Evolutionary conservation across 2,888 invertebrate genomes (phyloP).

Genomic region (Deilephila elpenor): DNA sequence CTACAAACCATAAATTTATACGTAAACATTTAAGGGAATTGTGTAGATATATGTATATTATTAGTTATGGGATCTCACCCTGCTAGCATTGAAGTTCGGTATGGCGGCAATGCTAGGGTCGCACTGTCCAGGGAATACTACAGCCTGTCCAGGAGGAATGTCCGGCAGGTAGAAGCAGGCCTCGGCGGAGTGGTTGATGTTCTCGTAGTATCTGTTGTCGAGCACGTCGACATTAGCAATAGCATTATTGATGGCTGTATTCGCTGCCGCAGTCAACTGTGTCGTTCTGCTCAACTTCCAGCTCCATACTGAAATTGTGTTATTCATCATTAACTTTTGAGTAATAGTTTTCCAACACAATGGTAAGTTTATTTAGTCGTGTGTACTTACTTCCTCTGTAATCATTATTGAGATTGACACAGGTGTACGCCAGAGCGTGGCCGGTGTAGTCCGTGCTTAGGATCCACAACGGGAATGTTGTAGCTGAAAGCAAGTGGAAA

Average conservation of each 20-base stretch:
- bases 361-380: background rate
- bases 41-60: background rate
- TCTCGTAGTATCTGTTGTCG: slow-evolving; percentile 57
- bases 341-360: background rate
- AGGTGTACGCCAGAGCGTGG: slow-evolving; percentile 86
- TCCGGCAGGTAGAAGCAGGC: slow-evolving; percentile 67
- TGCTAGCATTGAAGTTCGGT: slow-evolving; percentile 52
- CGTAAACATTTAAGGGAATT: background rate
- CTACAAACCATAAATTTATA: background rate
- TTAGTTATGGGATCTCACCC: slow-evolving; percentile 47
- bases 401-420: slow-evolving; percentile 63
- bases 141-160: slow-evolving; percentile 50
- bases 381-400: slow-evolving; percentile 52
- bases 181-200: slow-evolving; percentile 52
- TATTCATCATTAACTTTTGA: background rate
- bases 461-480: slow-evolving; percentile 60
- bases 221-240: slow-evolving; percentile 54
- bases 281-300: slow-evolving; percentile 69
- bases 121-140: slow-evolving; percentile 63
- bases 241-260: slow-evolving; percentile 51
- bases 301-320: slow-evolving; percentile 57
- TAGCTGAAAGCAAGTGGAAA: slow-evolving; percentile 43
- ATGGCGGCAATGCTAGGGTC: slow-evolving; percentile 55
- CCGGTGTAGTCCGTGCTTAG: slow-evolving; percentile 84
- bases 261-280: slow-evolving; percentile 47